Percentiles rank a stretch among this genome's conserved stretches.
phyloP scores from a whole-genome alignment of 1,140 invertebrate species.

The Drosophila rhopaloa region DNA sequence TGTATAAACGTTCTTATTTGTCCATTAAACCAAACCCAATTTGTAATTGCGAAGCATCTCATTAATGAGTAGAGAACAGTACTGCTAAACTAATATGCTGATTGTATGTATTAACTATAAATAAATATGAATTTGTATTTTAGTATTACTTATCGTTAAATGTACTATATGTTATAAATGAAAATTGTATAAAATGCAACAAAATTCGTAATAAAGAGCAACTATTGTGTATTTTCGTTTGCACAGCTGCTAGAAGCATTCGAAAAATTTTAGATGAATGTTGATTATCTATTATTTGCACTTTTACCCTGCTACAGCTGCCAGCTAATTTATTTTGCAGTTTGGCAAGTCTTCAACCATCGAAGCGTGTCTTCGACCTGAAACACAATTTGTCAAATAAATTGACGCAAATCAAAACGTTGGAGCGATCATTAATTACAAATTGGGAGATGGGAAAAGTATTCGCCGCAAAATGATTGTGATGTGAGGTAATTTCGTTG shows the following conservation, averaged over 20 bases:
- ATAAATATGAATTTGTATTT: constrained; percentile 58
- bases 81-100: constrained; percentile 36
- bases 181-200: constrained; percentile 36
- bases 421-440: constrained; percentile 64
- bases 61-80: constrained; percentile 18
- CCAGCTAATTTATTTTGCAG: constrained; percentile 4
- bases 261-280: constrained; percentile 1
- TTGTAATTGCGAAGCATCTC: constrained; percentile 37
- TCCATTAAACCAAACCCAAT: constrained; percentile 6
- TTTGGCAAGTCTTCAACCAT: constrained; percentile 6
- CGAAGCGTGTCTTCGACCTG: constrained; percentile 47
- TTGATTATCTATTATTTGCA: constrained; percentile 15
- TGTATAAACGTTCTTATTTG: constrained; percentile 26
- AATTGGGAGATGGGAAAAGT: constrained; percentile 33
- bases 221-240: constrained; percentile 19
- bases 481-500: constrained; percentile 55
- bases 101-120: constrained; percentile 10
- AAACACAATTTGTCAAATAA: constrained; percentile 60
- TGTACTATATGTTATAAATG: constrained; percentile 14
- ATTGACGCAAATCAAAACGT: constrained; percentile 62
- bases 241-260: constrained; percentile 26
- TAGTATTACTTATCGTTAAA: constrained; percentile 54
- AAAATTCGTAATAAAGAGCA: constrained; percentile 7
- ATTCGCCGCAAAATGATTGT: constrained; percentile 39
- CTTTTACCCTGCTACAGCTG: constrained; percentile 13